Base-by-base conservation (phyloP, 2,888 invertebrate genomes). In the Griposia aprilina region DNA sequence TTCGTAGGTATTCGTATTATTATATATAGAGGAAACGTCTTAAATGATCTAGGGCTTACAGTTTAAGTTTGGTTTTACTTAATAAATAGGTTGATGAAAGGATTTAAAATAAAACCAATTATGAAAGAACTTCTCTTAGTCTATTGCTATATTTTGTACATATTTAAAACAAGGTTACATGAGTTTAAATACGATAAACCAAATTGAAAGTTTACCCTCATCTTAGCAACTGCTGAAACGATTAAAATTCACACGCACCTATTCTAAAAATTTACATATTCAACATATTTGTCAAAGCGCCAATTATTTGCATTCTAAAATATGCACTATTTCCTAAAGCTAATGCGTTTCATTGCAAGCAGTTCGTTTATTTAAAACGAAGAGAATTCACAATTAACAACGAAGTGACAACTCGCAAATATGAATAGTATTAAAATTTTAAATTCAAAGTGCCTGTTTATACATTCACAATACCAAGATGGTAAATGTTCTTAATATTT, bases 351-450 rank as follows among this genome's bases (percentile, higher is more conserved):
- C 62, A 76, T 79, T 87, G 73, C 66, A 83, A 57, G 52, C 36
- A 59, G 62, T 63, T 26, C 10, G 57, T 87, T 72, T 60, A 72
- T 76, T 69, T 78, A 26, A 70, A 78, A 73, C 78, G 60, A 86
- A 76, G 65, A 68, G 87, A 89, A 87, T 87, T n/a, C 72, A 70
- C 65, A 74, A 86, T 20, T 36, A 68, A 45, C 60, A 17, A 57
- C 68, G 13, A 75, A 82, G 59, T 69, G 73, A 67, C 68, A 62
- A 63, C 78, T 82, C 76, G 80, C 62, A 82, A 88, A 88, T 79
- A 82, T 88, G 86, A 89, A 88, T 87, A 80, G 55, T 77, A 86
- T 86, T 88, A 78, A 74, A 78, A 83, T 81, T 88, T 89, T 68
- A 82, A 88, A 85, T 89, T 85, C 83, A 77, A 87, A 89, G 82